Percentiles rank a stretch among this genome's conserved stretches.
phyloP scores from a whole-genome alignment of 2,113 vertebrate species.

The Thunnus thynnus region DNA sequence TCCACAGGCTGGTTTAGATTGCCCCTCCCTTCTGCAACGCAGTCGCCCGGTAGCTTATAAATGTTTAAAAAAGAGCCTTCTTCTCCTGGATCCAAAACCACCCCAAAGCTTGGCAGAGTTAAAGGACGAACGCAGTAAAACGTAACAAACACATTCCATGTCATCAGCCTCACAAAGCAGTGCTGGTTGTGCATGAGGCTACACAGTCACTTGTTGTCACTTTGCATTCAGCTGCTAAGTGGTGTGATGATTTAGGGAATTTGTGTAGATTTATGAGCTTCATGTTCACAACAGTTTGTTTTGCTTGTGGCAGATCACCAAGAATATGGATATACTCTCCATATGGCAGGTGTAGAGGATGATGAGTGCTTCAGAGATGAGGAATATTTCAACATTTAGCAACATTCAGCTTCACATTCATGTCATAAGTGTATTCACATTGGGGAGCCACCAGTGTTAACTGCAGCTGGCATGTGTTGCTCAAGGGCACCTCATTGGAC shows the following conservation, averaged over 20 bases:
- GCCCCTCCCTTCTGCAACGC: conserved; percentile 49
- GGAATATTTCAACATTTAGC: conserved; percentile 12
- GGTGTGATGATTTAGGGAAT: neutral
- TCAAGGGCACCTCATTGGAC: conserved; percentile 39
- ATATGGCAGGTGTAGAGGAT: conserved; percentile 24
- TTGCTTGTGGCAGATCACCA: neutral
- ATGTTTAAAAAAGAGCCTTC: conserved; percentile 67
- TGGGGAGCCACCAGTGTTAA: conserved; percentile 19
- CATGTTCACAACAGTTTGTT: neutral
- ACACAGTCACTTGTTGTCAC: neutral
- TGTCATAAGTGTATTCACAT: conserved; percentile 15
- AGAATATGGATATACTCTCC: neutral
- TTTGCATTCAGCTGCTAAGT: neutral
- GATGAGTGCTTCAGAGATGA: neutral
- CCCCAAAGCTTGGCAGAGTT: conserved; percentile 67
- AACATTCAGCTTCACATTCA: conserved; percentile 12
- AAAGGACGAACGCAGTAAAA: conserved; percentile 42
- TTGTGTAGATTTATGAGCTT: conserved; percentile 6
- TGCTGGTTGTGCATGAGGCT: conserved; percentile 10
- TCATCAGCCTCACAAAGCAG: conserved; percentile 26
- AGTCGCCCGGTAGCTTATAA: conserved; percentile 70
- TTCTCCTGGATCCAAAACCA: conserved; percentile 66
- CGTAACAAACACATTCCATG: conserved; percentile 57
- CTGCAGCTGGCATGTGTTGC: conserved; percentile 31
- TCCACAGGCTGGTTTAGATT: conserved; percentile 29